Evolutionary conservation across 30 jellyfish, hydroid and myxozoan species (phyloP).

Genomic region (Hydra vulgaris): DNA sequence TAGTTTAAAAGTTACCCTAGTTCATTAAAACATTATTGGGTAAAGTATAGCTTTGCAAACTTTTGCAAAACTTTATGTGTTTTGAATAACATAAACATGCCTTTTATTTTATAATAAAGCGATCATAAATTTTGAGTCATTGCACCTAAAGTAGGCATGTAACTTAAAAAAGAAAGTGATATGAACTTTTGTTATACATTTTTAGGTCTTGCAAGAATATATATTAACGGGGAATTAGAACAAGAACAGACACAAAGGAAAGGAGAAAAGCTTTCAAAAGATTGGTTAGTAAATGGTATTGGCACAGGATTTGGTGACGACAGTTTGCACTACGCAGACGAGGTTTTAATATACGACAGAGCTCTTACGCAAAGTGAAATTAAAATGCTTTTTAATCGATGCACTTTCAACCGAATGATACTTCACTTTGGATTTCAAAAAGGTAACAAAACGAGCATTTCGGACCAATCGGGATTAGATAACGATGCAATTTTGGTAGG

Average conservation of each 20-base stretch:
- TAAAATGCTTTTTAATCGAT: conserved; percentile 41
- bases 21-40: no score
- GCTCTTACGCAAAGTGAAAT: conserved; percentile 71
- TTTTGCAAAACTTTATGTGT: no score
- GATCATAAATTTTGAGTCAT: no score
- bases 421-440: conserved; percentile 93
- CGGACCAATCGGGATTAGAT: conserved; percentile 91
- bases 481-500: conserved; percentile 76
- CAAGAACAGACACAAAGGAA: conserved; percentile 46
- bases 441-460: conserved; percentile 59
- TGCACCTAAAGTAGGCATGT: no score
- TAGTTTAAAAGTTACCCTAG: no score
- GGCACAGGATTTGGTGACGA: conserved; percentile 79
- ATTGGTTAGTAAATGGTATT: conserved; percentile 89
- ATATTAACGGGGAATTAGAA: conserved; percentile 68
- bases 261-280: conserved; percentile 67
- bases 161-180: no score
- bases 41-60: no score
- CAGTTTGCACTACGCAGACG: conserved; percentile 91
- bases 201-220: conserved; percentile 70
- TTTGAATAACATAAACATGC: no score
- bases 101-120: no score
- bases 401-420: conserved; percentile 85
- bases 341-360: conserved; percentile 53
- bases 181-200: no score